A percentile compares a stretch with the other conserved stretches of the same genome.
Evolutionary conservation across 2,113 vertebrate species (phyloP).

Genomic region (Alaudala cheleensis): DNA sequence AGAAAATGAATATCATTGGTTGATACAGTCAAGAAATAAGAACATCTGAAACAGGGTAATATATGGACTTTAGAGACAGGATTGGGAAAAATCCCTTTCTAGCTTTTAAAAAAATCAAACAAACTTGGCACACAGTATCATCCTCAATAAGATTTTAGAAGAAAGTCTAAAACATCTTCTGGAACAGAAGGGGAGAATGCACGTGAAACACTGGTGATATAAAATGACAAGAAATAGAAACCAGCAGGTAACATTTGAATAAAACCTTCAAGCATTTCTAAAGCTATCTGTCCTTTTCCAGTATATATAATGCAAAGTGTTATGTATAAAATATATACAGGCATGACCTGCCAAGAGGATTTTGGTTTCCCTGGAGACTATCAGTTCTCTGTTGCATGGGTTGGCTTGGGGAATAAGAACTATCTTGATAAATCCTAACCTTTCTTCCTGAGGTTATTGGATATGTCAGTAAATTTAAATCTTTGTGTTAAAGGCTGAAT

Average conservation of each 20-base stretch:
- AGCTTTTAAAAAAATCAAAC: neutral
- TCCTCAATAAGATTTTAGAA: neutral
- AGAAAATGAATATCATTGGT: neutral
- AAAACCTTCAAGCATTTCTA: slow-evolving; percentile 19
- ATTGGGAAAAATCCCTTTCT: neutral
- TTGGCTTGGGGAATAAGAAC: neutral
- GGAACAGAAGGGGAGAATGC: neutral
- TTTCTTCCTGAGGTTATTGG: neutral
- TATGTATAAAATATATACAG: slow-evolving; percentile 23
- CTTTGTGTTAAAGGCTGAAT: neutral
- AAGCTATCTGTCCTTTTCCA: slow-evolving; percentile 10
- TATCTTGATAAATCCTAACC: slow-evolving; percentile 39
- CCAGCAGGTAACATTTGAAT: slow-evolving; percentile 38
- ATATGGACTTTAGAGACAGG: neutral
- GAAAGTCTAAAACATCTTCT: neutral
- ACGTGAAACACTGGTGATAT: neutral
- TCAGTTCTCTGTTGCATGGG: slow-evolving; percentile 12
- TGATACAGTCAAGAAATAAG: neutral
- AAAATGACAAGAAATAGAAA: slow-evolving; percentile 28
- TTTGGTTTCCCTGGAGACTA: slow-evolving; percentile 63
- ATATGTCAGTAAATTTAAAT: neutral
- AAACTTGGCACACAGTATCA: neutral
- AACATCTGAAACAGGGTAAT: neutral
- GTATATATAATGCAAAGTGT: neutral
- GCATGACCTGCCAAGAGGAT: slow-evolving; percentile 42